These are phyloP conservation scores for Cynocephalus volans DNA, from an alignment of 2,113 vertebrate genomes.

Conservation along the genomic window DNA sequence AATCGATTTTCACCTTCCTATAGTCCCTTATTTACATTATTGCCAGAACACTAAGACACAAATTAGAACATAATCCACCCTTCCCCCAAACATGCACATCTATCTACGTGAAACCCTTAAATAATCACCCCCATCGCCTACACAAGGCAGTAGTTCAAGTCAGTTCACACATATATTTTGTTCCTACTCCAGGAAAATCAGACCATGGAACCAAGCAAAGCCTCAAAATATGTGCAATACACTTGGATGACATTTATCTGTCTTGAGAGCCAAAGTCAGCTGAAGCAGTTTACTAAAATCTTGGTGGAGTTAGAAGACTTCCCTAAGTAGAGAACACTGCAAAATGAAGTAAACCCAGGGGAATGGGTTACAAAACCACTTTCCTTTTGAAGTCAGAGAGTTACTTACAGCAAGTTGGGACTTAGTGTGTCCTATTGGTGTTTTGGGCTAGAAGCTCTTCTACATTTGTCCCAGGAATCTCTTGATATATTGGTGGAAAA, in stretches of 20 bases:
- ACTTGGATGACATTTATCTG: neutral
- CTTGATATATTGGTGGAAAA: neutral
- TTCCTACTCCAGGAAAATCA: conserved; percentile 51
- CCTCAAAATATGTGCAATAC: neutral
- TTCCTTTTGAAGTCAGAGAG: neutral
- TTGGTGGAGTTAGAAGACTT: conserved; percentile 9
- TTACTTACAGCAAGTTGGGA: conserved; percentile 4
- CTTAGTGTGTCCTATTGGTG: neutral
- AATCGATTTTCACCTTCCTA: neutral
- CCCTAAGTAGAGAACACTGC: neutral
- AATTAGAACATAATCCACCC: neutral
- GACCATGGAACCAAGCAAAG: conserved; percentile 26
- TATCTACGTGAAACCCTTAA: neutral
- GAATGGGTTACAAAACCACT: conserved; percentile 30
- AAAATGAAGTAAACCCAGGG: neutral
- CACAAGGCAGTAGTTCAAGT: neutral
- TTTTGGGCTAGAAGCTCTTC: conserved; percentile 11
- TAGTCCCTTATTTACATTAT: neutral
- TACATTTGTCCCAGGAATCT: neutral
- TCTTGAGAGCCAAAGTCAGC: conserved; percentile 31
- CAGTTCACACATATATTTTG: neutral
- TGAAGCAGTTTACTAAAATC: conserved; percentile 37
- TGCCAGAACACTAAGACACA: neutral
- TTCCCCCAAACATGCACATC: neutral
- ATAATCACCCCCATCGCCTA: neutral